Evolutionary conservation across 92 coral and sea anemone species (phyloP).

Genomic region (Montipora capitata): DNA sequence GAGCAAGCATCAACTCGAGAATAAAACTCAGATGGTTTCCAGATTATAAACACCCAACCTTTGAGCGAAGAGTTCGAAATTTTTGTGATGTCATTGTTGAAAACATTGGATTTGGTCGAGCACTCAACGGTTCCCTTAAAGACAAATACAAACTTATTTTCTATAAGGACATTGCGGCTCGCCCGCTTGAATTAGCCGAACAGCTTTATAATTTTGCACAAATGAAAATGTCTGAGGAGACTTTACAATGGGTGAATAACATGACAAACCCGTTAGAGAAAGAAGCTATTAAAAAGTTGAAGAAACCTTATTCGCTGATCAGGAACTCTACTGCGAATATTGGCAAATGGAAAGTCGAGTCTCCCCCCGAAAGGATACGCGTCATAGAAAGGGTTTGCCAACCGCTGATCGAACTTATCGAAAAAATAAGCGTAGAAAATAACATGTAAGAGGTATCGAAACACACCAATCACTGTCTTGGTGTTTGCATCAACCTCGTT

Average conservation of each 20-base stretch:
- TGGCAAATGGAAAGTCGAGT: constrained; percentile 34
- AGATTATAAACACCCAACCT: constrained; percentile 10
- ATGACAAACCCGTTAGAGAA: constrained; percentile 18
- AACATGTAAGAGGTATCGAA: background rate
- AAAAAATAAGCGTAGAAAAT: constrained; percentile 13
- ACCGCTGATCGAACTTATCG: constrained; percentile 21
- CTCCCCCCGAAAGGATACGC: constrained; percentile 22
- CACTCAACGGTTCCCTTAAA: constrained; percentile 14
- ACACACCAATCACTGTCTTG: too few species aligned
- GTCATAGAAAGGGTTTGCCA: constrained; percentile 21
- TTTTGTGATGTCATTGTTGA: background rate
- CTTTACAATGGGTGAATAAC: constrained; percentile 24
- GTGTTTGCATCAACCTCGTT: too few species aligned
- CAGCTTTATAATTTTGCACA: constrained; percentile 36
- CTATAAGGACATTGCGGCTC: constrained; percentile 27
- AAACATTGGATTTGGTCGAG: constrained; percentile 35
- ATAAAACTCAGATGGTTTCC: constrained; percentile 49
- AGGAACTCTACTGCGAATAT: constrained; percentile 43
- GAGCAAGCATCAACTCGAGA: constrained; percentile 42
- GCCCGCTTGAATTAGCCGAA: constrained; percentile 32
- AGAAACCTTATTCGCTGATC: constrained; percentile 9
- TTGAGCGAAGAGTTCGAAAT: constrained; percentile 17
- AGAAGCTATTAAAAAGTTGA: background rate
- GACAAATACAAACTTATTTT: constrained; percentile 22
- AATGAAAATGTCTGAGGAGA: constrained; percentile 4